Base-by-base conservation (phyloP, 2,888 invertebrate genomes). In the Agonopterix subpropinquella region DNA sequence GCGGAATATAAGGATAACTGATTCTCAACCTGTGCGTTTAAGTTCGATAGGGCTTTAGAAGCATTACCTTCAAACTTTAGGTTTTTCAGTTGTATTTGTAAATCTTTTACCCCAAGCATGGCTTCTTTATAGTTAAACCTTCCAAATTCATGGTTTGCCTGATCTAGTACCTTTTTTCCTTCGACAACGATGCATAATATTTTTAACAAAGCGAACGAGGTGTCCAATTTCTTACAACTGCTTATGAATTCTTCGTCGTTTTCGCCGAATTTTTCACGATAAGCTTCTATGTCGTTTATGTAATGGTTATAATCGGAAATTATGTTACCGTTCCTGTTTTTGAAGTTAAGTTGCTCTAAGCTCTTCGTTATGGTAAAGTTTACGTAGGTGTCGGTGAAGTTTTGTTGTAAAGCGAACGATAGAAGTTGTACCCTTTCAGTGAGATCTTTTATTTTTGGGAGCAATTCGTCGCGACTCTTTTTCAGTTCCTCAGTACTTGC, bases 331-430 rank as follows among this genome's bases (percentile, higher is more conserved):
- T 77, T 84, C 36, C 86, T 67, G 56, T 80, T 82, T 39, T 65
- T 75, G 50, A 79, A 87, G 55, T 87, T 84, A 2, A 85, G 56
- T 58, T 85, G 84, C 58, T 86, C 86, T 47, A 88, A 67, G 47
- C 81, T 86, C 57, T 83, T 85, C 0, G 85, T 80, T 13, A 74
- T 64, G 1, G 74, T 70, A 49, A 70, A 87, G 65, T 79, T 77
- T 35, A 78, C 69, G 51, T 77, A 78, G 2, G 74, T 73, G 57
- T 88, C 87, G 5, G 77, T 68, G 11, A 86, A 70, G 54, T 78
- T 77, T 60, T 87, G 84, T 54, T 85, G 83, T 52, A 88, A 65
- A 49, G 77, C 76, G 73, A 80, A 86, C 13, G 82, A 77, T 45
- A 88, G 58, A 61, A 84, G 70, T 64, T 86, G 80, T 11, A 81